Percentiles rank a stretch among this genome's conserved stretches.
phyloP scores from a whole-genome alignment of 2,888 invertebrate species.

The Lochmaea capreae region DNA sequence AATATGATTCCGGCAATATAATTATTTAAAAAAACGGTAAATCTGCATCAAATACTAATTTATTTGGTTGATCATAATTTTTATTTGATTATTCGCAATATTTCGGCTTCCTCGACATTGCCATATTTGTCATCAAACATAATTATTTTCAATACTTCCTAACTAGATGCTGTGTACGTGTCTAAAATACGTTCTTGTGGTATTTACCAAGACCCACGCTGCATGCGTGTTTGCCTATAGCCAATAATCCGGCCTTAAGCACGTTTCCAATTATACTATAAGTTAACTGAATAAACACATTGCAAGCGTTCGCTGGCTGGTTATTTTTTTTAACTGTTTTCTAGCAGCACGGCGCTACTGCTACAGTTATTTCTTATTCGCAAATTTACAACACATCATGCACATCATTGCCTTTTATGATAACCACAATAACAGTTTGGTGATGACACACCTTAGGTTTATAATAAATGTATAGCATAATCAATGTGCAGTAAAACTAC shows the following conservation, averaged over 20 bases:
- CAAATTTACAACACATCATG: background rate
- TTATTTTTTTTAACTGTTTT: conserved; percentile 5
- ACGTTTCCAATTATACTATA: background rate
- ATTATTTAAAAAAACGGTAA: no score
- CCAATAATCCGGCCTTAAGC: background rate
- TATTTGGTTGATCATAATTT: background rate
- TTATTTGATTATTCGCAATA: background rate
- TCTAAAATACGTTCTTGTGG: background rate
- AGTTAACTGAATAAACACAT: conserved; percentile 3
- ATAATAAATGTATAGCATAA: background rate
- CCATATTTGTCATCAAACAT: conserved; percentile 1
- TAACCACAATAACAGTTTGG: background rate
- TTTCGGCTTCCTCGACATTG: background rate
- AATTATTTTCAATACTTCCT: background rate
- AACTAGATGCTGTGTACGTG: background rate
- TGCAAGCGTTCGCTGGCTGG: conserved; percentile 1
- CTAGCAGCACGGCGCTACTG: background rate
- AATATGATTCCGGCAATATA: no score
- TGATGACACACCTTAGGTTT: conserved; percentile 1
- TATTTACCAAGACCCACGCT: background rate
- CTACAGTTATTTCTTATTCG: background rate
- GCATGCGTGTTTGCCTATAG: conserved; percentile 1
- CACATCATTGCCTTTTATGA: background rate
- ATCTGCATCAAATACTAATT: no score
- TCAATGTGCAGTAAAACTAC: no score